Percentiles rank a stretch among this genome's conserved stretches.
phyloP scores from a whole-genome alignment of 2,797 vertebrate genomes.

The Pagetopsis macropterus region DNA sequence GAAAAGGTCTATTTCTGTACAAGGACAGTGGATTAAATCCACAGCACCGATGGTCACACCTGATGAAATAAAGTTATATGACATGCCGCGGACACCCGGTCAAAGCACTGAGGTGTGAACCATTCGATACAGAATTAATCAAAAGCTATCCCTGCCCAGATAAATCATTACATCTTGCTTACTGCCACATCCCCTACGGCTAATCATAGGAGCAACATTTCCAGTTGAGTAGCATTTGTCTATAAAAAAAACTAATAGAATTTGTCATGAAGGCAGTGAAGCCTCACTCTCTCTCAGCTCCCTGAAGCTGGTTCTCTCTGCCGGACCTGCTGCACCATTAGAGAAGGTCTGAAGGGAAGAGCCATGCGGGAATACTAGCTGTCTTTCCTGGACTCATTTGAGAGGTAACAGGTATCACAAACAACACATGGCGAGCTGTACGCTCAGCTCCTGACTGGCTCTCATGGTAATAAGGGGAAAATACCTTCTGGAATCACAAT shows the following conservation, averaged over 20 bases:
- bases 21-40: conserved; percentile 63
- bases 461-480: conserved; percentile 32
- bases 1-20: conserved; percentile 44
- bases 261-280: conserved; percentile 74
- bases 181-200: conserved; percentile 67
- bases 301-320: conserved; percentile 55
- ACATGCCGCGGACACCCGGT: conserved; percentile 67
- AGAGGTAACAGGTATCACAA: conserved; percentile 77
- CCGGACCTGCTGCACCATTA: conserved; percentile 72
- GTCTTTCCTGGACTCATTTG: conserved; percentile 75
- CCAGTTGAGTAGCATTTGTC: conserved; percentile 73
- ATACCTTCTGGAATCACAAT: conserved; percentile 43
- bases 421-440: conserved; percentile 61
- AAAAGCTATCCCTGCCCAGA: conserved; percentile 72
- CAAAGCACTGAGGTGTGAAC: conserved; percentile 70
- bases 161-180: conserved; percentile 79
- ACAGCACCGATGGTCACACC: conserved; percentile 69
- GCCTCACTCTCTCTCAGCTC: conserved; percentile 57
- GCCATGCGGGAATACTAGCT: conserved; percentile 73
- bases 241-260: conserved; percentile 74
- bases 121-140: conserved; percentile 79
- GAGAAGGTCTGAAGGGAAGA: conserved; percentile 63
- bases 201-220: conserved; percentile 71
- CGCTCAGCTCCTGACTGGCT: conserved; percentile 34
- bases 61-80: conserved; percentile 74